Base-by-base conservation (phyloP, 2,888 invertebrate genomes). In the Mellilla xanthometata region DNA sequence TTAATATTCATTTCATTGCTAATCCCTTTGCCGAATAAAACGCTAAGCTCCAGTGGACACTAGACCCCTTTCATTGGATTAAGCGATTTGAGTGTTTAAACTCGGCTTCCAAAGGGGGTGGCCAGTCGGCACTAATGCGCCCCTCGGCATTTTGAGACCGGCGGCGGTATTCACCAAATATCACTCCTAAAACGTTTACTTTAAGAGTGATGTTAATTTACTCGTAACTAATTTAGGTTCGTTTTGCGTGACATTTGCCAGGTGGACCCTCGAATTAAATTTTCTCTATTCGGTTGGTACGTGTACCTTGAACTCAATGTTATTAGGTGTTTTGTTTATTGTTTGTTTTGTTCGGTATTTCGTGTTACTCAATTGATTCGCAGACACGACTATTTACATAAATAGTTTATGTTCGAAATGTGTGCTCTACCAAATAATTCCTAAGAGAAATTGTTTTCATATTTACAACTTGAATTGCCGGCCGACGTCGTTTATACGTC, bases 41-140 rank as follows among this genome's bases (percentile, higher is more conserved):
- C 68, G 74, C 70, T 56, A 62, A 72, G 71, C 71, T 69, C 60
- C 63, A 68, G 56, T 70, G 72, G 68, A 68, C 74, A 68, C 62
- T 65, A 60, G 68, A 65, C 68, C 68, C 66, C 73, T 68, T 72
- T 83, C 69, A 85, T 85, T 75, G 81, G 84, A 86, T 87, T 85
- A 85, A 74, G 72, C 72, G 79, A 79, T 82, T 83, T 77, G 72
- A 71, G 72, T 75, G 73, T 78, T 84, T 78, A 76, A 82, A 81
- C 75, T 48, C 41, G 47, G 47, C 41, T 48, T 42, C 72, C 68
- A 75, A 76, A 76, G 65, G 72, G 73, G 79, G 74, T 65, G 72
- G 66, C 60, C 65, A 69, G 66, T 65, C 68, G 68, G 55, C 72
- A 62, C 71, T 72, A 72, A 74, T 69, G 58, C 67, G 62, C 64